Base-by-base conservation (phyloP, 1,140 invertebrate species). In the Melanaphis sacchari region DNA sequence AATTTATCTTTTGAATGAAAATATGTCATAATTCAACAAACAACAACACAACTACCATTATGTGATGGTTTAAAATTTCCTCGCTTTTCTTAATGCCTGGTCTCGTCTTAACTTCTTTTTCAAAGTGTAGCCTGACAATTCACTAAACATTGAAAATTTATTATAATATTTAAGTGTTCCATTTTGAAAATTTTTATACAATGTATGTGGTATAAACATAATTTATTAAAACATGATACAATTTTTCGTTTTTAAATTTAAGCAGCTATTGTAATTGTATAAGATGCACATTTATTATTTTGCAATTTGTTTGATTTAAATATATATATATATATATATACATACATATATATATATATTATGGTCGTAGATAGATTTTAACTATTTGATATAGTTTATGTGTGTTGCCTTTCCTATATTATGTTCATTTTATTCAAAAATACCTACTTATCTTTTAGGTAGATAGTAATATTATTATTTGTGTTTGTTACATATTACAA, bases 251-350 rank as follows among this genome's bases (percentile, higher is more conserved):
- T 81, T 93, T 93, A 93, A 49, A 36, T 85, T 40, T 93, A 93
- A 93, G 81, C 81, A 84, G 91, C 81, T 81, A 93, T 93, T 84
- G 36, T 93, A 93, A 93, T 84, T 93, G 81, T 84, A 93, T 93
- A 93, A 93, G 81, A 54, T 54, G 91, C 91, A 93, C 91, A 40
- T 93, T 84, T 93, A 93, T 93, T 93, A 93, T 84, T 93, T 85
- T 85, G 91, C 76, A 93, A 93, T 41, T 93, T 93, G 91, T 93
- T 93, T 93, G 84, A 93, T 84, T 93, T 93, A 93, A 93, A 93
- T 76, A 76, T 91, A 92, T 41, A 92, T 92, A 92, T 84, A 84
- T 82, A 76, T 38, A 49, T 46, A 46, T 38, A 92, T 41, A 52
- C 85, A 93, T 93, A 76, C n/a, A n/a, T n/a, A n/a, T 46, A 46